phyloP scores from a whole-genome alignment of 2,797 vertebrate species.

The Paguma larvata region DNA sequence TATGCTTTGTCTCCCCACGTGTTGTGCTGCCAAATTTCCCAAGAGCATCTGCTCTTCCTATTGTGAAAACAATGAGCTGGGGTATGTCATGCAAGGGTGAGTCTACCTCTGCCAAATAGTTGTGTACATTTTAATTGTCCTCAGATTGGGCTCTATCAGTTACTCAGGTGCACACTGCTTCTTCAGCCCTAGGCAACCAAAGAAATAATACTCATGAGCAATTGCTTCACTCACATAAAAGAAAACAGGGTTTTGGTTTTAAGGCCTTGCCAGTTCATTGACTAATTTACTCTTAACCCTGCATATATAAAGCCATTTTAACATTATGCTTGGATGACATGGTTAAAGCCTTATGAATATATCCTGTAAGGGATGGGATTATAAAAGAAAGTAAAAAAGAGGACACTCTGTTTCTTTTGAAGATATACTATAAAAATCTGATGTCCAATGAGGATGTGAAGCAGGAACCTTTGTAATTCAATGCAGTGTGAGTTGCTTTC shows the following conservation, averaged over 20 bases:
- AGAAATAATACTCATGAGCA: neutral
- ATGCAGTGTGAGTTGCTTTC: neutral
- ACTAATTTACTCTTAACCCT: constrained; percentile 36
- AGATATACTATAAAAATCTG: constrained; percentile 18
- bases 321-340: neutral
- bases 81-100: constrained; percentile 1
- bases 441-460: constrained; percentile 33
- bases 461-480: neutral
- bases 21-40: constrained; percentile 71
- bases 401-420: constrained; percentile 20
- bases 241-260: neutral
- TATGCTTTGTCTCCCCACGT: constrained; percentile 57
- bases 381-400: constrained; percentile 18
- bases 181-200: neutral
- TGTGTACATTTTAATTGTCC: constrained; percentile 47
- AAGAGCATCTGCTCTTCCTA: constrained; percentile 79
- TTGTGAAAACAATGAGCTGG: constrained; percentile 74
- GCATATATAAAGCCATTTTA: neutral
- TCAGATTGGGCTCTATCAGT: neutral
- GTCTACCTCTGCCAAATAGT: constrained; percentile 47
- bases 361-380: neutral
- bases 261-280: constrained; percentile 13
- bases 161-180: neutral
- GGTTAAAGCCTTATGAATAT: neutral
- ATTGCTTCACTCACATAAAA: neutral